Evolutionary conservation across 1,140 invertebrate species (phyloP).

Genomic region (Pachypeltis micranthus): DNA sequence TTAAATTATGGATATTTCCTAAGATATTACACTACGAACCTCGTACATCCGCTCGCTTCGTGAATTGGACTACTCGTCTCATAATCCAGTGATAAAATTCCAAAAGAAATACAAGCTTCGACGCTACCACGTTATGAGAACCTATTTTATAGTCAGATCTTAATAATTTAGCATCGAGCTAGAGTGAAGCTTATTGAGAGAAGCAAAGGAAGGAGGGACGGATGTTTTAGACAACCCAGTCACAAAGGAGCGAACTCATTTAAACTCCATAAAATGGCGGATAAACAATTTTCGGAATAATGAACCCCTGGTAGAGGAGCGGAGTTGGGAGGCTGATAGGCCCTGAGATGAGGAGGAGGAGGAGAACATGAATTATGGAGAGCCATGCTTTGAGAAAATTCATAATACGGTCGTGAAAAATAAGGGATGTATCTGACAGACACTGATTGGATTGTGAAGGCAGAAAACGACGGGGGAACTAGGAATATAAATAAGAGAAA

Average conservation of each 20-base stretch:
- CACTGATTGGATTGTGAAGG: background rate
- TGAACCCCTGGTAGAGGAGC: too few species aligned
- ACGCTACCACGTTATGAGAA: too few species aligned
- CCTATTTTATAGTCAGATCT: too few species aligned
- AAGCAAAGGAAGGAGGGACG: background rate
- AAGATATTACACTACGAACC: too few species aligned
- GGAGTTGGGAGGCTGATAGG: background rate
- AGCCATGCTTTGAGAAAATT: background rate
- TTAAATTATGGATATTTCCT: too few species aligned
- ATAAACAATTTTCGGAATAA: background rate
- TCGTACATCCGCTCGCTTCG: too few species aligned
- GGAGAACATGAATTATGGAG: constrained; percentile 1
- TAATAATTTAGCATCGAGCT: too few species aligned
- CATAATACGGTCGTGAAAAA: background rate
- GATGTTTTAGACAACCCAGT: background rate
- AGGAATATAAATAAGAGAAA: too few species aligned
- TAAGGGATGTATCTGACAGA: constrained; percentile 6
- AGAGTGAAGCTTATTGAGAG: background rate
- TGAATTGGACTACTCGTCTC: too few species aligned
- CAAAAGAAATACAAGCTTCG: too few species aligned
- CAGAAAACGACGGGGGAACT: too few species aligned
- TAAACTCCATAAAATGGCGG: background rate
- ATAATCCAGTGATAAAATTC: too few species aligned
- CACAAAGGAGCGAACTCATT: background rate
- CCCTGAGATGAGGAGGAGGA: background rate